Evolutionary conservation across 2,888 invertebrate species (phyloP).

Genomic region (Poecilobothrus nobilitatus): DNA sequence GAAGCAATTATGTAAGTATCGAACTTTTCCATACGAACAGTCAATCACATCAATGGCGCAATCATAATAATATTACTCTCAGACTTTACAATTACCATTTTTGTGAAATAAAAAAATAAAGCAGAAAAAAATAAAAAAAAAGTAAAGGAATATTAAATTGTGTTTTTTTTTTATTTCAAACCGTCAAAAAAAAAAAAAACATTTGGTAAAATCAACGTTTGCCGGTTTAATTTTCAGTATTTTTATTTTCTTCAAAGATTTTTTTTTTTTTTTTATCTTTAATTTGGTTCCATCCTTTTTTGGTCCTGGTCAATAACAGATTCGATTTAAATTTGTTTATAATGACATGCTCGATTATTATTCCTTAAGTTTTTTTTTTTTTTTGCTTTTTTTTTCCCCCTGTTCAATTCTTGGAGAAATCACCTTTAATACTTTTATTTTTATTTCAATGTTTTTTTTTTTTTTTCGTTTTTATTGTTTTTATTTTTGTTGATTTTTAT

Average conservation of each 20-base stretch:
- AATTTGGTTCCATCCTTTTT: neutral
- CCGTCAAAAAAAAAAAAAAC: neutral
- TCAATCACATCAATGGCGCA: too few species aligned
- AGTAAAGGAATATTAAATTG: too few species aligned
- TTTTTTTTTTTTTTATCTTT: too few species aligned
- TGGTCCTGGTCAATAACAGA: neutral
- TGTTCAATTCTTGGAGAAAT: neutral
- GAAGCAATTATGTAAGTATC: neutral
- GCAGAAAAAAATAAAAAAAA: too few species aligned
- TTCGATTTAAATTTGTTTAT: neutral
- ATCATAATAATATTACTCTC: neutral
- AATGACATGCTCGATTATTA: neutral
- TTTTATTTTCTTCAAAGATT: too few species aligned
- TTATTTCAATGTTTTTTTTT: neutral
- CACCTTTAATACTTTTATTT: neutral
- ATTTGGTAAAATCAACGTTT: neutral
- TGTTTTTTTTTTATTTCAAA: neutral
- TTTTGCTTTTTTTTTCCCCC: neutral
- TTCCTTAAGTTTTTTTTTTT: neutral
- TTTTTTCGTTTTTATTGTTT: neutral
- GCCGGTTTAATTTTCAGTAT: neutral
- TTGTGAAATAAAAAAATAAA: too few species aligned
- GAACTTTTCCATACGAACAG: neutral
- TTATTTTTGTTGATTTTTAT: neutral
- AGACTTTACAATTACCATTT: neutral